Evolutionary conservation across 2,797 vertebrate species (phyloP).

Genomic region (Cetoscarus ocellatus): DNA sequence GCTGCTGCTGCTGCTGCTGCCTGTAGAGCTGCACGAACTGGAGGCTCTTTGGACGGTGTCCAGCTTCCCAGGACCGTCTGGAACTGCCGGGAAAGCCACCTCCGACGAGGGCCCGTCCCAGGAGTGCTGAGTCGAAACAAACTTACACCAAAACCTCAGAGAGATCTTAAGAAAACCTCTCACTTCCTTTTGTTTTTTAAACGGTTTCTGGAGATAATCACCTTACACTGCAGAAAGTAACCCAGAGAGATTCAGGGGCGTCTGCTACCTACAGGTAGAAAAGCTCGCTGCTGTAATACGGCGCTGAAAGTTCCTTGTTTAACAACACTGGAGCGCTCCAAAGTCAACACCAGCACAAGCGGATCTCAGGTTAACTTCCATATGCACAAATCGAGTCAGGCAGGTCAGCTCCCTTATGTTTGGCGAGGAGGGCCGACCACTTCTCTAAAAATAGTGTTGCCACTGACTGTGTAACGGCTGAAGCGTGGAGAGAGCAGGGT

Average conservation of each 20-base stretch:
- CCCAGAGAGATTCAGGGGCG: not conserved
- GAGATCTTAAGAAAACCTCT: slow-evolving; percentile 36
- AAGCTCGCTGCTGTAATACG: slow-evolving; percentile 17
- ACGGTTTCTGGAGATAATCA: slow-evolving; percentile 39
- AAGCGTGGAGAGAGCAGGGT: slow-evolving; percentile 34
- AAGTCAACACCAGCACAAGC: slow-evolving; percentile 63
- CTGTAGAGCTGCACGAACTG: slow-evolving; percentile 42
- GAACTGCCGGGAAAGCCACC: slow-evolving; percentile 46
- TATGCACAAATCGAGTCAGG: slow-evolving; percentile 28
- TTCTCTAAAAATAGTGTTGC: slow-evolving; percentile 50
- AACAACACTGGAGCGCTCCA: slow-evolving; percentile 48
- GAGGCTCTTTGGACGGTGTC: slow-evolving; percentile 35
- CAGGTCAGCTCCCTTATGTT: slow-evolving; percentile 58
- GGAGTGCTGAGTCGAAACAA: slow-evolving; percentile 42
- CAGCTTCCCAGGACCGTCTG: slow-evolving; percentile 52
- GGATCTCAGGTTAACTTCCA: slow-evolving; percentile 57
- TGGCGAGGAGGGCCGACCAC: slow-evolving; percentile 36
- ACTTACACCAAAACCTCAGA: slow-evolving; percentile 36
- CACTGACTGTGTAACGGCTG: slow-evolving; percentile 40
- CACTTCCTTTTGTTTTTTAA: slow-evolving; percentile 10
- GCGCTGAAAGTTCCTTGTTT: slow-evolving; percentile 29
- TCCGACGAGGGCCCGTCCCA: slow-evolving; percentile 34
- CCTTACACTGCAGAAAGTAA: slow-evolving; percentile 22
- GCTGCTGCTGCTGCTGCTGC: slow-evolving; percentile 42
- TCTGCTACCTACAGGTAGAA: slow-evolving; percentile 48